Evolutionary conservation across 1,140 invertebrate species (phyloP).

Genomic region (Marisa cornuarietis): DNA sequence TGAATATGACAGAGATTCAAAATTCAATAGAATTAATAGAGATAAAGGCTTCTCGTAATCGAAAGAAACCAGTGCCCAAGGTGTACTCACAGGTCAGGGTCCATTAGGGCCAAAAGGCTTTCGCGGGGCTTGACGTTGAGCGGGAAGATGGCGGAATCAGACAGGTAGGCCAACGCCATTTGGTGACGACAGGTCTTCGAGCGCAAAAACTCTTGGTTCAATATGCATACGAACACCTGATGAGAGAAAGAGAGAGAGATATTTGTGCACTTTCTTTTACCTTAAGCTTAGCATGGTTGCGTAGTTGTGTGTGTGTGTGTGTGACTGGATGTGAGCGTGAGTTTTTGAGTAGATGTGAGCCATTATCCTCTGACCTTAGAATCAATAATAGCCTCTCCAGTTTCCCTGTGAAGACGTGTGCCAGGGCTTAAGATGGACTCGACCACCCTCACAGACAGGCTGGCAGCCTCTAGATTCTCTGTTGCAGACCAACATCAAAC

Average conservation of each 20-base stretch:
- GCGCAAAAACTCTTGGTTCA: slow-evolving; percentile 44
- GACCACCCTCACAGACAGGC: not conserved
- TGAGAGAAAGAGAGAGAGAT: slow-evolving; percentile 24
- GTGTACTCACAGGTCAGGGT: slow-evolving; percentile 53
- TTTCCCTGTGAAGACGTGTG: not conserved
- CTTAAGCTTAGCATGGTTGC: slow-evolving; percentile 25
- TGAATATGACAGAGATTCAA: too few species aligned
- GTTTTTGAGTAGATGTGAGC: not conserved
- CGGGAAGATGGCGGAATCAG: slow-evolving; percentile 55
- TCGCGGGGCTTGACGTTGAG: slow-evolving; percentile 40
- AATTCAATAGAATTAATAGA: too few species aligned
- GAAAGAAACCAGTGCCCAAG: not conserved
- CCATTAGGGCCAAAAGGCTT: slow-evolving; percentile 43
- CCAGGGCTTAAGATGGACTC: too few species aligned
- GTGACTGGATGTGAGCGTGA: not conserved
- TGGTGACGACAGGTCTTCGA: slow-evolving; percentile 58
- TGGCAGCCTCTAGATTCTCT: not conserved
- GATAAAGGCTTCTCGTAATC: too few species aligned
- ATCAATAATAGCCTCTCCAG: not conserved
- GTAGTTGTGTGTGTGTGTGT: not conserved
- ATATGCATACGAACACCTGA: slow-evolving; percentile 49
- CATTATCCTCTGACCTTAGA: not conserved
- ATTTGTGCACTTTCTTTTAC: not conserved
- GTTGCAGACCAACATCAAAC: not conserved
- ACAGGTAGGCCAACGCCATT: slow-evolving; percentile 55